Evolutionary conservation across 92 coral and sea anemone species (phyloP), one percentile per base, ranked within the genome.

Genomic region (Montipora capitata): DNA sequence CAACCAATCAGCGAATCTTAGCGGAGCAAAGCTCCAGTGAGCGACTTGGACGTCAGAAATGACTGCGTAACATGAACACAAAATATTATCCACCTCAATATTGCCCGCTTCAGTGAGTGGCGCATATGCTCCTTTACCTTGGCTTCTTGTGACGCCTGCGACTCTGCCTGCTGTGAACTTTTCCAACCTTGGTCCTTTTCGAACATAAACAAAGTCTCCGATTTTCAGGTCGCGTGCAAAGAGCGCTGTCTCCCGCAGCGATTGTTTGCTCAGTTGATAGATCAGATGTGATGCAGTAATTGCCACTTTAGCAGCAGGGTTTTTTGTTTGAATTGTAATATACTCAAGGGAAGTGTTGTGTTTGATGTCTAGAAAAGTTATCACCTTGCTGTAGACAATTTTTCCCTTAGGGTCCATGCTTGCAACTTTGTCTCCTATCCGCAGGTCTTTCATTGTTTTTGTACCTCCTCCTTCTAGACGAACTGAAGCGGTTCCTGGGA

Each of bases 31-130:
- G 66, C 97, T 82, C 95, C 93, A 96, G 68, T 98, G 96, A 5
- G 96, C 97, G 3, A 96, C 42, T 27, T 68, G 78, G 5, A 91
- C 94, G 41, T 91, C 93, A 17, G 92, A 92, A 39, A 94, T 79
- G 0, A 96, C 64, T 9, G 98, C 99, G 70, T 98, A 98, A 43
- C 99, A 96, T 1, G 99, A 98, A n/a, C 93, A 95, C 2, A 94
- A 83, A 9, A 94, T 81, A 43, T 89, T 86, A 72, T 98, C 96
- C 61, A 98, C 99, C 0, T 96, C 52, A 39, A 98, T 88, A 76
- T 91, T 98, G 13, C 99, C 99, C 9, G 94, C 86, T 88, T 96
- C 94, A n/a, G 99, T 98, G 63, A 98, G 93, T 27, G 99, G 99
- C 5, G 99, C 99, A 77, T 90, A 94, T 3, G 88, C 95, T 4